phyloP scores from a whole-genome alignment of 2,113 vertebrate genomes.

The Ictalurus punctatus region DNA sequence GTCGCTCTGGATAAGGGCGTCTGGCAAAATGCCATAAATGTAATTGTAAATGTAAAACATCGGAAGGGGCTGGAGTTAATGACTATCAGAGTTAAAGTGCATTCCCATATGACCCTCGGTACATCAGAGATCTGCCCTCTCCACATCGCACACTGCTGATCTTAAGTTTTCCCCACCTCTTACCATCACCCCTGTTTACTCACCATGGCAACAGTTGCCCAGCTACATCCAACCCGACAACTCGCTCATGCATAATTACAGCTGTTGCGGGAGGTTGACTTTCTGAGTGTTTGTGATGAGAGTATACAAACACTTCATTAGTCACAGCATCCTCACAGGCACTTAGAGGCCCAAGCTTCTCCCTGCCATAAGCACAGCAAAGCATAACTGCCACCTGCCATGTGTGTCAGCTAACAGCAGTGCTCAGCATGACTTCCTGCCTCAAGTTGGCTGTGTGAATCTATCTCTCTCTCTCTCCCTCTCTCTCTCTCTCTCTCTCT shows the following conservation, averaged over 20 bases:
- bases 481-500: not conserved
- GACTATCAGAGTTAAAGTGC: not conserved
- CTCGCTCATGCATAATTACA: slow-evolving; percentile 43
- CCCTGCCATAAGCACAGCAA: slow-evolving; percentile 28
- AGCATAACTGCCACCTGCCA: slow-evolving; percentile 36
- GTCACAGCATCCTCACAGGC: slow-evolving; percentile 34
- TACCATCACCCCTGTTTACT: slow-evolving; percentile 28
- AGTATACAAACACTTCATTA: slow-evolving; percentile 46
- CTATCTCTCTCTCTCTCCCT: not conserved
- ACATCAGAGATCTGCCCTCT: slow-evolving; percentile 14
- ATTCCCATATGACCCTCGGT: not conserved
- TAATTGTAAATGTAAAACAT: no score
- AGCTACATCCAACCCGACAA: slow-evolving; percentile 25
- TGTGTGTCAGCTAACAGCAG: slow-evolving; percentile 47
- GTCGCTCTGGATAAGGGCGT: no score
- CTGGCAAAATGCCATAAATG: no score
- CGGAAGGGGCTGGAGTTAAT: not conserved
- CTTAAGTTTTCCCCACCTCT: slow-evolving; percentile 25
- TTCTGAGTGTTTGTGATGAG: slow-evolving; percentile 45
- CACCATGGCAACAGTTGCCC: slow-evolving; percentile 40
- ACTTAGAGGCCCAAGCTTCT: slow-evolving; percentile 25
- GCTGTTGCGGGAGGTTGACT: slow-evolving; percentile 33
- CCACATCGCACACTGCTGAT: not conserved
- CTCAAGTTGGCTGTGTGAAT: slow-evolving; percentile 29
- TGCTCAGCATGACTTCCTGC: slow-evolving; percentile 41